Conservation (phyloP, 2,888 invertebrate species). For the Ochlodes sylvanus region DNA sequence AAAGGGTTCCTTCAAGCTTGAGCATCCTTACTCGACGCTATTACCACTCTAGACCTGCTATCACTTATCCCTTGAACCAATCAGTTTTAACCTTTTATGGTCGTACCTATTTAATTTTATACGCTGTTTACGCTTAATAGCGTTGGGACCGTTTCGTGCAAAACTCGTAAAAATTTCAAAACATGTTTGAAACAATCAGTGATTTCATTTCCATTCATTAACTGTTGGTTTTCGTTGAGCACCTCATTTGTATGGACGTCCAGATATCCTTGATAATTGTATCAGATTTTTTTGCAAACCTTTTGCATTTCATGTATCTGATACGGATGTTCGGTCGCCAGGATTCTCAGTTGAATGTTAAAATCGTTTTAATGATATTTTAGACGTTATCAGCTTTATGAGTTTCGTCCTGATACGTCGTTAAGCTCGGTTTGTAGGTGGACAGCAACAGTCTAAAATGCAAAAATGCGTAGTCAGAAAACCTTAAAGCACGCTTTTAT, state of each 20-base stretch:
- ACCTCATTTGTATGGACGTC: constrained; percentile 13
- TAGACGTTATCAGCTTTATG: too few species aligned
- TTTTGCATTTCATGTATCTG: background rate
- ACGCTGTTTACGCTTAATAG: constrained; percentile 53
- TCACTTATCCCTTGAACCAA: constrained; percentile 2
- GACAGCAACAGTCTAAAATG: too few species aligned
- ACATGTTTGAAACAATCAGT: constrained; percentile 42
- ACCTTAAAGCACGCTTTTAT: too few species aligned
- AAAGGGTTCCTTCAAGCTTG: too few species aligned
- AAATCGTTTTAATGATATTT: too few species aligned
- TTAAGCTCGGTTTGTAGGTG: too few species aligned
- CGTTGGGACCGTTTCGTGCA: constrained; percentile 48
- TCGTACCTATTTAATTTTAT: constrained; percentile 53
- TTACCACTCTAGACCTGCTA: too few species aligned
- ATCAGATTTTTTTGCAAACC: background rate
- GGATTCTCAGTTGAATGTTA: too few species aligned
- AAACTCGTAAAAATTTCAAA: constrained; percentile 52
- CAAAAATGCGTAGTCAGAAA: too few species aligned
- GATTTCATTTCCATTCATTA: constrained; percentile 42
- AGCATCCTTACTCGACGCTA: too few species aligned
- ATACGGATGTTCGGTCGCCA: too few species aligned
- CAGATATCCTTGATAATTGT: background rate
- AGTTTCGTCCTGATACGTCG: too few species aligned
- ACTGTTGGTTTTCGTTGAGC: background rate
- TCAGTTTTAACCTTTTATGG: constrained; percentile 41